phyloP scores from a whole-genome alignment of 2,888 invertebrate species.

The Rambutsinella grinnellia region DNA sequence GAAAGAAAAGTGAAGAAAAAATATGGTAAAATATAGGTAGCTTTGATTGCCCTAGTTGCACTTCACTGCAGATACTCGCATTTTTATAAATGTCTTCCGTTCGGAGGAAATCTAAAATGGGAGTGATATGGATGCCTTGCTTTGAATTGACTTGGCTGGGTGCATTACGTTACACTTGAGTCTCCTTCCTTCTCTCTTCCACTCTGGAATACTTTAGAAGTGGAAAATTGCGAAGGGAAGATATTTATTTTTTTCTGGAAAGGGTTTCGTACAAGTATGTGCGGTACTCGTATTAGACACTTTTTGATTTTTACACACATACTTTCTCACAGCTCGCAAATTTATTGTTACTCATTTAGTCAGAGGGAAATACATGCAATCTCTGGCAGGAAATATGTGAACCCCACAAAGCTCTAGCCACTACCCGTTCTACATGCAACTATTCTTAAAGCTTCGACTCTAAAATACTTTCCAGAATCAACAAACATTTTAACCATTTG shows the following conservation, averaged over 20 bases:
- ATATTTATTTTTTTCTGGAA: neutral
- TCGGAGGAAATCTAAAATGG: constrained; percentile 30
- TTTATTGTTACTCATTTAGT: constrained; percentile 21
- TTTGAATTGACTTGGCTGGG: constrained; percentile 28
- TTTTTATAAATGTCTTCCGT: constrained; percentile 55
- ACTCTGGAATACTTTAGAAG: neutral
- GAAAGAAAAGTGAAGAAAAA: constrained; percentile 5
- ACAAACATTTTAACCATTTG: neutral
- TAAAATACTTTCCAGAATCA: neutral
- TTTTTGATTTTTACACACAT: constrained; percentile 24
- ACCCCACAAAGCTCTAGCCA: neutral
- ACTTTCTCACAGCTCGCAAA: constrained; percentile 10
- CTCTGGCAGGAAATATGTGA: neutral
- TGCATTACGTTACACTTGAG: constrained; percentile 2
- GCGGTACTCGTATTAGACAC: constrained; percentile 18
- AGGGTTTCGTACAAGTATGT: neutral
- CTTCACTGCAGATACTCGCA: constrained; percentile 51
- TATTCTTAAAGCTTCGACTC: neutral
- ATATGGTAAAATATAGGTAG: constrained; percentile 20
- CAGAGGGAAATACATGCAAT: constrained; percentile 22
- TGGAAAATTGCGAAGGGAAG: neutral
- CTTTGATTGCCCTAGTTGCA: constrained; percentile 53
- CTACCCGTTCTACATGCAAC: neutral
- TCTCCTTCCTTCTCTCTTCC: neutral
- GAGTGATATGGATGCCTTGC: constrained; percentile 42